Base-by-base conservation (phyloP, 1,140 invertebrate genomes). In the Diorhabda carinulata region DNA sequence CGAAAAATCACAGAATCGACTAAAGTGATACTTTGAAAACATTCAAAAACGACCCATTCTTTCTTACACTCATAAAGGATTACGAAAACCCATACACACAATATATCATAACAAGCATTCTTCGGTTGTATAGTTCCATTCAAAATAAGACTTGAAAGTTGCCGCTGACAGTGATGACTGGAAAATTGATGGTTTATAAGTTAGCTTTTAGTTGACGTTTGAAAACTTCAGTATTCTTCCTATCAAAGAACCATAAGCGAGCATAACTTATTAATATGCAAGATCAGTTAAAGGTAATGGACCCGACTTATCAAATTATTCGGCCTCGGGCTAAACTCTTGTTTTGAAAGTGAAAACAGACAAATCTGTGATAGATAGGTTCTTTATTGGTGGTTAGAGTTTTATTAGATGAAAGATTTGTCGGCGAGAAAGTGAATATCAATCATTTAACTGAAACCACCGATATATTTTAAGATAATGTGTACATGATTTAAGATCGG, bases 161-260 rank as follows among this genome's bases (percentile, higher is more conserved):
- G 57, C 67, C 52, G 67, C 60, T 63, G 67, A 68, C 67, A 68
- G 67, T 68, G 67, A 68, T 68, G 67, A 68, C 61, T 68, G 67
- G 67, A 68, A 68, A 68, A 68, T 68, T 68, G 67, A 68, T 68
- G 67, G 67, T 68, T 62, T 56, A 64, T 68, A 43, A 44, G 40
- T 68, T 44, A 62, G 57, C 52, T 58, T 45, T 41, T 43, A 60
- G 52, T 60, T 65, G 64, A 65, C 64, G 64, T 65, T 65, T 57
- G 64, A 65, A 65, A 65, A 65, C 64, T 42, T 65, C 52, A 57
- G 47, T 65, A 65, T 65, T 65, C 64, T 57, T 57, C 64, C 40
- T 65, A 42, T 58, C 8, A 65, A 65, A 57, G 52, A 45, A 65
- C 42, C 64, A 57, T 65, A 58, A 65, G 64, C 41, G 64, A 65